Evolutionary conservation across 2,888 invertebrate species (phyloP), one percentile per base, ranked within the genome.

Genomic region (Nomada ruficornis): DNA sequence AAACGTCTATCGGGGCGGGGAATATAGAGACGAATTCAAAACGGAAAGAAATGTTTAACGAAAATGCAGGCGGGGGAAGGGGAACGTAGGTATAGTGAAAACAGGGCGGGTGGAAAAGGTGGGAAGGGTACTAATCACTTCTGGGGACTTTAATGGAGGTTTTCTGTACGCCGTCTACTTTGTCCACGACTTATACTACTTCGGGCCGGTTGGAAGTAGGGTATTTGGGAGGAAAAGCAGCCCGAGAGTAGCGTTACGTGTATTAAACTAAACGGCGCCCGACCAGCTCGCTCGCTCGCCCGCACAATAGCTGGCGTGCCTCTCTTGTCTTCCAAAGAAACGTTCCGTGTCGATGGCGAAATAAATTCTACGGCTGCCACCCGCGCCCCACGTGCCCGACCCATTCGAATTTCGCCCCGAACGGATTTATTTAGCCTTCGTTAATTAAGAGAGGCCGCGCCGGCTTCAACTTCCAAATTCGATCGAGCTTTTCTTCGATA

Each of bases 101-200:
- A 76, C 79, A 71, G 73, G 69, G 68, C 64, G 73, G 57, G 67
- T 59, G 85, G 82, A 84, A 77, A 86, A 84, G 84, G 80, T 80
- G 85, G 82, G 84, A 86, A 83, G 86, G 90, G 92, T 92, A 93
- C 93, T 94, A 94, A 94, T 94, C 93, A 93, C 93, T 94, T 93
- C 92, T 92, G 91, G 92, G 91, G 93, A 94, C 92, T 94, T 93
- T 94, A 94, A 93, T 94, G 94, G 94, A 94, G 93, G 92, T 94
- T 94, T 94, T 93, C 94, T 94, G 93, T 94, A 93, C 92, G 89
- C 91, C 92, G 93, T 93, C 93, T 93, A 93, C 92, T 93, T 93
- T 92, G 93, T 93, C 93, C 93, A 92, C 91, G 91, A 93, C 93
- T 93, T 93, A 93, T 92, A 93, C 92, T 89, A 91, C 92, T 91